Evolutionary conservation across 2,797 vertebrate species (phyloP).

Genomic region (Rhinogobio ventralis): DNA sequence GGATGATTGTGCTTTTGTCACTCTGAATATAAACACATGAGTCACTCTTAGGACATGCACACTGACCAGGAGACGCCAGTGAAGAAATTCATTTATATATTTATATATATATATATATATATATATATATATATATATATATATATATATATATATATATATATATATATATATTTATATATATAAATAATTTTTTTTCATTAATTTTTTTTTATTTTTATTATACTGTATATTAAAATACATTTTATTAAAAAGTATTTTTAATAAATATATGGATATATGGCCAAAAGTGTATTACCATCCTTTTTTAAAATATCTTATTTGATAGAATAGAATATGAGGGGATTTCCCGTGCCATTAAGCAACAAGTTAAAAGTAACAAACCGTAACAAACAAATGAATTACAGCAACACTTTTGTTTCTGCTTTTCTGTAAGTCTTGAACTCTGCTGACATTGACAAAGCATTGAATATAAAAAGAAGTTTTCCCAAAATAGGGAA

Average conservation of each 20-base stretch:
- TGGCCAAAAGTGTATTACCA: no score
- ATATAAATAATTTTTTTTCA: no score
- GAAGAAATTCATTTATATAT: background rate
- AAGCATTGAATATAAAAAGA: background rate
- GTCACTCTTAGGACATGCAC: conserved; percentile 64
- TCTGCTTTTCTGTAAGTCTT: conserved; percentile 26
- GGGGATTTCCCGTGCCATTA: background rate
- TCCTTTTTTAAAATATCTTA: background rate
- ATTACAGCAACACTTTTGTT: background rate
- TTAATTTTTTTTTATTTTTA: no score
- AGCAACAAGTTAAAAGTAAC: background rate
- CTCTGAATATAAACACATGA: conserved; percentile 67
- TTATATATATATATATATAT: no score
- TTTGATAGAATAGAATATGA: background rate
- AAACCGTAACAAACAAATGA: background rate
- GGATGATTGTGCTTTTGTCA: conserved; percentile 71
- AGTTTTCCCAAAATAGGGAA: conserved; percentile 25
- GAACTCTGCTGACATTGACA: background rate
- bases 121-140: no score
- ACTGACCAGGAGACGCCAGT: background rate
- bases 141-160: no score
- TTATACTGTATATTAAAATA: no score
- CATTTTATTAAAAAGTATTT: no score
- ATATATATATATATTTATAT: no score
- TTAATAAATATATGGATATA: background rate